phyloP scores from a whole-genome alignment of 2,888 invertebrate species.

The Lochmaea capreae region DNA sequence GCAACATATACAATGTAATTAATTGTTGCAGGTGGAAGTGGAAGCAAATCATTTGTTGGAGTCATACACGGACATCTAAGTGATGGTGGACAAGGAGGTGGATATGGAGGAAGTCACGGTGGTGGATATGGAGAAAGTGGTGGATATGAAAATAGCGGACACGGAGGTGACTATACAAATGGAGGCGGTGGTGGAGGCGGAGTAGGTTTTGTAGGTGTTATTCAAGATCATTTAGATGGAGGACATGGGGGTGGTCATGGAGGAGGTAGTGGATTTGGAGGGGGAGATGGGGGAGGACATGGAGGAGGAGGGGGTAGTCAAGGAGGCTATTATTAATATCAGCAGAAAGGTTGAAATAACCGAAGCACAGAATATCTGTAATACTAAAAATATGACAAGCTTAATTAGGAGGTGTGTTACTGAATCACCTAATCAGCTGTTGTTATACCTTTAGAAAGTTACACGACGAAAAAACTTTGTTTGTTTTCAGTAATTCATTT shows the following conservation, averaged over 20 bases:
- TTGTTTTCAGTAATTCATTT: no score
- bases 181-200: slow-evolving; percentile 8
- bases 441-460: no score
- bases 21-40: slow-evolving; percentile 6
- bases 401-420: no score
- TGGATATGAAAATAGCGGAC: background rate
- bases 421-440: no score
- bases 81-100: slow-evolving; percentile 5
- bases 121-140: slow-evolving; percentile 9
- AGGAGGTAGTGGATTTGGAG: slow-evolving; percentile 9
- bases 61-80: background rate
- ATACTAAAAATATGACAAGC: background rate
- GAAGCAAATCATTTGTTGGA: no score
- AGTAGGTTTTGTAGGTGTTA: background rate
- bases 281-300: background rate
- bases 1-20: no score
- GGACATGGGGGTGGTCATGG: slow-evolving; percentile 26
- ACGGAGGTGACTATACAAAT: background rate
- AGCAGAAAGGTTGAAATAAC: background rate
- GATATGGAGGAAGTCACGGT: background rate
- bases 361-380: background rate
- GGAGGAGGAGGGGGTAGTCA: slow-evolving; percentile 13
- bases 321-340: slow-evolving; percentile 7
- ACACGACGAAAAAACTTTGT: no score
- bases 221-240: slow-evolving; percentile 10